Evolutionary conservation across 2,888 invertebrate genomes (phyloP).

Genomic region (Parochlus steinenii): DNA sequence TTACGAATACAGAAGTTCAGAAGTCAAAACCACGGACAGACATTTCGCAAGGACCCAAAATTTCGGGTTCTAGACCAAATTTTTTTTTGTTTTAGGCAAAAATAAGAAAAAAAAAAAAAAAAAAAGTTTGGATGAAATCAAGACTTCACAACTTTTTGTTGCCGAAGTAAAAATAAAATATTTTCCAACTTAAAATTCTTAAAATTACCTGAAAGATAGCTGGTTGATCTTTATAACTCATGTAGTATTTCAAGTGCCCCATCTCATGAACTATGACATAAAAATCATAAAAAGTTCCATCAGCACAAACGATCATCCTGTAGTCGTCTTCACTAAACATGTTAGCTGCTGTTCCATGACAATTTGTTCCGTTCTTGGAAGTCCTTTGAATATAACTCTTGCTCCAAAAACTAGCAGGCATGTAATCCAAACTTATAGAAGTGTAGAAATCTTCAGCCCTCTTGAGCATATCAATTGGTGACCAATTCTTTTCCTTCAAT

Average conservation of each 20-base stretch:
- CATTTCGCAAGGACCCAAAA: too few relatives aligned
- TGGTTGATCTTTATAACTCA: slow-evolving; percentile 47
- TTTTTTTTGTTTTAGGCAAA: too few relatives aligned
- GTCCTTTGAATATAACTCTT: slow-evolving; percentile 17
- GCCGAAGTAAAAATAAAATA: too few relatives aligned
- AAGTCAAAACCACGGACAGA: too few relatives aligned
- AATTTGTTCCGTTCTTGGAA: slow-evolving; percentile 34
- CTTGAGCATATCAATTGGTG: slow-evolving; percentile 40
- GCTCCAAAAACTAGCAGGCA: slow-evolving; percentile 46
- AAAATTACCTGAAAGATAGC: slow-evolving; percentile 40
- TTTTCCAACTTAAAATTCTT: slow-evolving; percentile 3
- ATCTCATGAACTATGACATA: slow-evolving; percentile 55
- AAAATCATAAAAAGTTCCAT: slow-evolving; percentile 41
- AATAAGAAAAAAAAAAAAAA: too few relatives aligned
- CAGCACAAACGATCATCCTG: slow-evolving; percentile 47
- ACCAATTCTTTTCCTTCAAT: slow-evolving; percentile 37
- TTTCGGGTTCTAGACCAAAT: too few relatives aligned
- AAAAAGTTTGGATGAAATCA: too few relatives aligned
- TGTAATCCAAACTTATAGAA: slow-evolving; percentile 42
- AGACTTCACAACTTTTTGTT: too few relatives aligned
- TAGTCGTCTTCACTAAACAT: slow-evolving; percentile 48
- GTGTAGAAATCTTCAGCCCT: slow-evolving; percentile 50
- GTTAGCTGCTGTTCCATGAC: slow-evolving; percentile 58
- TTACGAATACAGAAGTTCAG: too few relatives aligned
- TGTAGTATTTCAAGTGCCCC: slow-evolving; percentile 58